Percentiles rank a stretch among this genome's conserved stretches.
These are phyloP conservation scores for Chrysochloris asiatica DNA, from an alignment of 2,113 vertebrate genomes.

Conservation along the genomic window DNA sequence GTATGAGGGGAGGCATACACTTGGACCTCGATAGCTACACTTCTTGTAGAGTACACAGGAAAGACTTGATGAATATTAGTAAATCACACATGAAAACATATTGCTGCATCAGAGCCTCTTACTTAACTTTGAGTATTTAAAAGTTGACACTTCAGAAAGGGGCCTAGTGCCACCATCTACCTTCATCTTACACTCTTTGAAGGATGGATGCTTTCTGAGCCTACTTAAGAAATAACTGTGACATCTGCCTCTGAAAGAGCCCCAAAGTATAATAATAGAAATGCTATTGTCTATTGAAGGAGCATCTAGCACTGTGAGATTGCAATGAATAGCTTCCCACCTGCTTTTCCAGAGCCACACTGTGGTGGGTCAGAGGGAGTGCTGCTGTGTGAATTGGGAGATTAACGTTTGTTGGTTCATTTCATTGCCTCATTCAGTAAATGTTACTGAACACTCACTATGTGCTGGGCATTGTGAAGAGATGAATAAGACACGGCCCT, in stretches of 20 bases:
- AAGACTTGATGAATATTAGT: conserved; percentile 18
- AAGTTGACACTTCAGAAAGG: conserved; percentile 31
- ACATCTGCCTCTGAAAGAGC: neutral
- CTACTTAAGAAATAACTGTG: neutral
- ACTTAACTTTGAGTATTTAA: conserved; percentile 47
- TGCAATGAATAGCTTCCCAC: neutral
- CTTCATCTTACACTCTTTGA: neutral
- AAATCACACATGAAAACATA: neutral
- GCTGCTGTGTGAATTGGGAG: neutral
- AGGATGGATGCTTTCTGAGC: neutral
- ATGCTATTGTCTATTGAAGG: neutral
- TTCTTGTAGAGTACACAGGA: neutral
- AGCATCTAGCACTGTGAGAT: neutral
- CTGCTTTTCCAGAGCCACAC: neutral
- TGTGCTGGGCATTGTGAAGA: neutral
- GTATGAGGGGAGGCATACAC: neutral
- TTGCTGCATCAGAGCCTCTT: neutral
- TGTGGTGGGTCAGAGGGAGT: neutral
- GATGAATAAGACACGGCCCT: neutral
- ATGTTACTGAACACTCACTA: neutral
- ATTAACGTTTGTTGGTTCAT: neutral
- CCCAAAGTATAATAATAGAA: neutral
- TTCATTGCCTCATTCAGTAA: neutral
- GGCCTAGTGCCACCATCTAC: neutral
- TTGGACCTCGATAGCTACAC: neutral